Evolutionary conservation across 2,888 invertebrate genomes (phyloP).

Genomic region (Mongoloraphidia duomilia): DNA sequence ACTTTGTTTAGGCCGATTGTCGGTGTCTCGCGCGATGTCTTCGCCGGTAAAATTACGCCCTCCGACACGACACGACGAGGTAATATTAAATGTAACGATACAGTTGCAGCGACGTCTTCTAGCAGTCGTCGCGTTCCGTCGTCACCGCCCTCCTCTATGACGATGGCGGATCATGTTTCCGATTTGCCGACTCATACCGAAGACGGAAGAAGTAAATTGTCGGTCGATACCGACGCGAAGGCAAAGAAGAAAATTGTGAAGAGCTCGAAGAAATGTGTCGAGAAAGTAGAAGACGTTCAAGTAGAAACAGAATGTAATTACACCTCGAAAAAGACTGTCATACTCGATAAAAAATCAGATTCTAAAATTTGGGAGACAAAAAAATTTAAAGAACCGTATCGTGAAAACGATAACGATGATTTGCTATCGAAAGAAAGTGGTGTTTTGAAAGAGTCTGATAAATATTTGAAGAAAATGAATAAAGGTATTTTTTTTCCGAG

Average conservation of each 20-base stretch:
- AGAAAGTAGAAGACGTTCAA: background rate
- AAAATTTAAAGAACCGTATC: no score
- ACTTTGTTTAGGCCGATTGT: constrained; percentile 53
- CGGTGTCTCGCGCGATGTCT: constrained; percentile 32
- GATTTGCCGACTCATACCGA: constrained; percentile 3
- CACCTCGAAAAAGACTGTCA: no score
- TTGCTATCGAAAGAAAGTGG: no score
- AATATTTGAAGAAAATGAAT: no score
- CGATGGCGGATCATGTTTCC: constrained; percentile 15
- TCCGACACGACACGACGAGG: constrained; percentile 25
- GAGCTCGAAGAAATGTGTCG: background rate
- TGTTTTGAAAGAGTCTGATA: no score
- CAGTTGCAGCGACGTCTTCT: constrained; percentile 25
- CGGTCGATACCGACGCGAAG: background rate
- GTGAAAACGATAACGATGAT: no score
- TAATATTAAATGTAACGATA: constrained; percentile 29
- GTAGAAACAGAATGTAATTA: background rate
- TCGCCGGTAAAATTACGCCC: constrained; percentile 18
- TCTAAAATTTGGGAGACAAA: no score
- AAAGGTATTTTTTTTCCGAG: no score
- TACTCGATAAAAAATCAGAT: no score
- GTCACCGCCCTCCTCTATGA: constrained; percentile 11
- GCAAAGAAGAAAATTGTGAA: background rate
- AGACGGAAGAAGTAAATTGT: no score
- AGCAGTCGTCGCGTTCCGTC: constrained; percentile 1